Base-by-base conservation (phyloP, 2,888 invertebrate genomes). In the Falcaria lacertinaria region DNA sequence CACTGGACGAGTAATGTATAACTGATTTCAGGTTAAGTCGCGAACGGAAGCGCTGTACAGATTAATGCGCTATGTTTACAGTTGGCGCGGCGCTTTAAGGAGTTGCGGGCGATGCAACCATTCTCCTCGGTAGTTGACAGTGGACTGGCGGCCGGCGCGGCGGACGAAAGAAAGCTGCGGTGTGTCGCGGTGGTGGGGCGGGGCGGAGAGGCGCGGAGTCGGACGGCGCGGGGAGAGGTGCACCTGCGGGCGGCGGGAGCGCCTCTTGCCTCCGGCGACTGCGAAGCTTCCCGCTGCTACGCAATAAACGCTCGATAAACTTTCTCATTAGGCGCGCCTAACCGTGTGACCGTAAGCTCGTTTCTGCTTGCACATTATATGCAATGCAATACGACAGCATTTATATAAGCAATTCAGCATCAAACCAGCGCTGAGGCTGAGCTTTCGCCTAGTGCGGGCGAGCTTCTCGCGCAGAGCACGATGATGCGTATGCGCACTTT, bases 281-380 rank as follows among this genome's bases (percentile, higher is more conserved):
- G 68, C 73, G 79, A 78, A 84, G 87, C 86, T 85, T 85, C 84
- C 82, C 84, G 84, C 86, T 79, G 77, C 85, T 85, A 87, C 87
- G 88, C 87, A 89, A 87, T 88, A 89, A 87, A 84, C 88, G 88
- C 87, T 89, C 87, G 85, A 89, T 89, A 89, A 87, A 88, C 86
- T 88, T 88, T 88, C 87, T 87, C 87, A 88, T 87, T 87, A 87
- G 86, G 83, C 85, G 83, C 83, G 85, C 82, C 84, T 86, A 83
- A 85, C 84, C 81, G 86, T 87, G 84, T 80, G 87, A 87, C 84
- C 79, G 80, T 82, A 87, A 88, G 86, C 84, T 86, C 79, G 79
- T 79, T 80, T 77, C 75, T 81, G 76, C 77, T 75, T 74, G 74
- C 73, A 79, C 74, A 74, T 78, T 79, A 75, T 78, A 74, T 72